Base-by-base conservation (phyloP, 1,140 invertebrate species). In the Galleria mellonella region DNA sequence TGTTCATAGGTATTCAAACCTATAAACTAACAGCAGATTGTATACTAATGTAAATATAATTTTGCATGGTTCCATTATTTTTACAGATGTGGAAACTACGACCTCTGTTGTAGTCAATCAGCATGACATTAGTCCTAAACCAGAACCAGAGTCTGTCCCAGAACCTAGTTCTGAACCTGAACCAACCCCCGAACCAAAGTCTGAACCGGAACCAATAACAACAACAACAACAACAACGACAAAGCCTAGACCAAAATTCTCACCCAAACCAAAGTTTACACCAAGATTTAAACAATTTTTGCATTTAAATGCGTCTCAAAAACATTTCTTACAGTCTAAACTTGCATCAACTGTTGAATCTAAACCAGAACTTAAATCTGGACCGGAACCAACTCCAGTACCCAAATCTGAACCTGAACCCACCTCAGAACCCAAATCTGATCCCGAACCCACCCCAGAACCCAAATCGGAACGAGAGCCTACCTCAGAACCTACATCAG, bases 381-480 rank as follows among this genome's bases (percentile, higher is more conserved):
- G 87, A 49, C 67, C 81, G 0, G 78, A 89, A 44, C 78, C 88
- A 0, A 72, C 69, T 33, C 51, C 81, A 0, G 83, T 87, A 47
- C 76, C 84, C 0, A 71, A 66, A 62, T 55, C 72, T 9, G 74
- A 88, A 50, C 82, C 88, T 7, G 68, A 78, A 52, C 67, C 74
- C 7, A 44, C 68, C 33, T 47, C 85, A 4, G 87, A 86, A 69
- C 79, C 87, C 5, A 72, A 81, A 57, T 58, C 79, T 1, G 76
- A 85, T 48, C 82, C 86, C 0, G 81, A 85, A 36, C 77, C 87
- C 0, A 76, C 87, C 33, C 77, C 89, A 0, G 86, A 90, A 60
- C 85, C 87, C 0, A 78, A 86, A 63, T 69, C 87, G 0, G 78
- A 86, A 62, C 67, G 81, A 0, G 76, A 88, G 58, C 82, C 88